Percentiles rank a stretch among this genome's conserved stretches.
phyloP scores from a whole-genome alignment of 2,113 vertebrate species.

The Ceyx melanurus region DNA sequence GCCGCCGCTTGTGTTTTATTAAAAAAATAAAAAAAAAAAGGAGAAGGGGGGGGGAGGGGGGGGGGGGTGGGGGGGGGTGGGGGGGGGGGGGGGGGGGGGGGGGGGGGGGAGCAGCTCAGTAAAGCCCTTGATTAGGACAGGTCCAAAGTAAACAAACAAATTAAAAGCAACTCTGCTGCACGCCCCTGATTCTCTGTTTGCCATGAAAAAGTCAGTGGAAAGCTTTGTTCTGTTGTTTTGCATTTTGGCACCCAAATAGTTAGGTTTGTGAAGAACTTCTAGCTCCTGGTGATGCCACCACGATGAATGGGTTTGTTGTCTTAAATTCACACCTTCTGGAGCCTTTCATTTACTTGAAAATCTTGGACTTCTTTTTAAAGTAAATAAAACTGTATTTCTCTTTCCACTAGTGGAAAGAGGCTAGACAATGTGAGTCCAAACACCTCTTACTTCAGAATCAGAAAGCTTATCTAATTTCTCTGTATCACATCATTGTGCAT shows the following conservation, averaged over 20 bases:
- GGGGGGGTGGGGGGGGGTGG: constrained; percentile 1
- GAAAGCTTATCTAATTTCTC: background rate
- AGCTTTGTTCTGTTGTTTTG: background rate
- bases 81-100: constrained; percentile 20
- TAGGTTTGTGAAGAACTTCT: background rate
- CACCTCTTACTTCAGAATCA: background rate
- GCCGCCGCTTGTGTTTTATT: too few species aligned
- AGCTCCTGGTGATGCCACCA: background rate
- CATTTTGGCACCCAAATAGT: background rate
- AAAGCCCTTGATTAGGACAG: constrained; percentile 77
- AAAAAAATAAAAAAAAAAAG: background rate
- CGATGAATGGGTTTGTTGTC: background rate
- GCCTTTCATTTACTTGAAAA: background rate
- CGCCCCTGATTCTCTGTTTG: constrained; percentile 9
- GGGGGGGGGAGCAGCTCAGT: constrained; percentile 51
- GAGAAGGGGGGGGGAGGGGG: background rate
- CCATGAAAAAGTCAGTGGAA: background rate
- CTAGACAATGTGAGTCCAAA: background rate
- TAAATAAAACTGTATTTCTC: background rate
- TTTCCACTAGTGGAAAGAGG: background rate
- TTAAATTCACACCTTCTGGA: background rate
- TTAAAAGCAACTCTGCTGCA: constrained; percentile 82
- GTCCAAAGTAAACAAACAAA: constrained; percentile 89
- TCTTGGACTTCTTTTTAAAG: background rate
- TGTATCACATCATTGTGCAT: background rate